phyloP scores from a whole-genome alignment of 2,797 vertebrate species.

The Arnoldichthys spilopterus region DNA sequence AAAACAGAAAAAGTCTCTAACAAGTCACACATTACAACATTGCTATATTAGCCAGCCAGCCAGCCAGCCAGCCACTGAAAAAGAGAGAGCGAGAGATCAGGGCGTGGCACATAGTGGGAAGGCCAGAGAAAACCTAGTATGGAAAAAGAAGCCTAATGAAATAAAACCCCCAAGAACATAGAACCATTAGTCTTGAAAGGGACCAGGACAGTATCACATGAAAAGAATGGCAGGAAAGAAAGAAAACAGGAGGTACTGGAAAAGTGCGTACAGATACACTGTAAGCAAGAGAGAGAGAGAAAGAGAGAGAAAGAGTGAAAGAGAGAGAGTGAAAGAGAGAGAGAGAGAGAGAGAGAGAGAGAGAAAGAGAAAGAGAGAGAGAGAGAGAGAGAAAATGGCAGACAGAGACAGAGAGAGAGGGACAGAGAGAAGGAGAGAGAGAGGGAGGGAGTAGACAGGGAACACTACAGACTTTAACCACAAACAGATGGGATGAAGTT shows the following conservation, averaged over 20 bases:
- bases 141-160: conserved; percentile 24
- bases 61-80: neutral
- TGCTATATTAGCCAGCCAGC: neutral
- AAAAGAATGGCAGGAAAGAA: conserved; percentile 1
- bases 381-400: conserved; percentile 29
- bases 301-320: conserved; percentile 1
- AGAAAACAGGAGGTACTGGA: conserved; percentile 5
- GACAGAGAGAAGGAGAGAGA: neutral
- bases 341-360: neutral
- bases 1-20: neutral
- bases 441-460: conserved; percentile 22
- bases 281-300: neutral
- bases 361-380: conserved; percentile 5
- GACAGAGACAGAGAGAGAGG: neutral
- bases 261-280: conserved; percentile 28
- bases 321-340: neutral
- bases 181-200: neutral
- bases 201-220: neutral
- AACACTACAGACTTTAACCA: conserved; percentile 68
- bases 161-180: conserved; percentile 5
- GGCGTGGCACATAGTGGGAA: conserved; percentile 31
- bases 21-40: conserved; percentile 16
- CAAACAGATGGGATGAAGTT: conserved; percentile 73
- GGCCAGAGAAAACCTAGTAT: conserved; percentile 8
- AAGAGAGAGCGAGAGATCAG: conserved; percentile 13